Evolutionary conservation across 2,113 vertebrate genomes (phyloP), one percentile per base, ranked within the genome.

Genomic region (Heterotis niloticus): DNA sequence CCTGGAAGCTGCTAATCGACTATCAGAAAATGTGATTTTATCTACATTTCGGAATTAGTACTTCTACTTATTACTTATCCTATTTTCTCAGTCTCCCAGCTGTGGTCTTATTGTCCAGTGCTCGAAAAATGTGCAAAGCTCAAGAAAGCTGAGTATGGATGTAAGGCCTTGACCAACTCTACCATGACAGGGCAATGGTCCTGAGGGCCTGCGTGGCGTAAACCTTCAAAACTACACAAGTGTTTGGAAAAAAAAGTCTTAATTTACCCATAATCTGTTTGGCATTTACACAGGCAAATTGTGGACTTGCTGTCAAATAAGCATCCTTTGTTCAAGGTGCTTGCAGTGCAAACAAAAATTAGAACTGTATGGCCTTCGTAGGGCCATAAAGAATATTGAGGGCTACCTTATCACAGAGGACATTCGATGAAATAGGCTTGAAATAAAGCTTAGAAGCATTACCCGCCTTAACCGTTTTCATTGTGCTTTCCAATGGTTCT

Each of bases 381-480:
- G 18, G 17, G 52, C 52, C 54, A 51, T 78, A 78, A 78, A 77
- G 34, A 74, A 26, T 77, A 68, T 52, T 77, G 64, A 29, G 9
- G 13, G 76, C 24, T n/a, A 59, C 26, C 51, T 59, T 78, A 59
- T 69, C 65, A 10, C 28, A 18, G n/a, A 20, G 64, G 17, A 26
- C 65, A 29, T 54, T 52, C 54, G 57, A 78, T 78, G 17, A 69
- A 68, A 78, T 29, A 26, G 52, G 56, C n/a, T 56, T 26, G 76
- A 67, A 78, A 68, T 78, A 52, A 78, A 78, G 52, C 10, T n/a
- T 16, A 20, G 65, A 69, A 18, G 7, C 56, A 68, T 78, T n/a
- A 78, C 68, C n/a, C 20, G 29, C 17, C 54, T 66, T 78, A 10
- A 23, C 64, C 57, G 57, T 78, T 28, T 57, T 51, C 24, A 54